Evolutionary conservation across 1,140 invertebrate species (phyloP), one percentile per base, ranked within the genome.

Genomic region (Delia radicum): DNA sequence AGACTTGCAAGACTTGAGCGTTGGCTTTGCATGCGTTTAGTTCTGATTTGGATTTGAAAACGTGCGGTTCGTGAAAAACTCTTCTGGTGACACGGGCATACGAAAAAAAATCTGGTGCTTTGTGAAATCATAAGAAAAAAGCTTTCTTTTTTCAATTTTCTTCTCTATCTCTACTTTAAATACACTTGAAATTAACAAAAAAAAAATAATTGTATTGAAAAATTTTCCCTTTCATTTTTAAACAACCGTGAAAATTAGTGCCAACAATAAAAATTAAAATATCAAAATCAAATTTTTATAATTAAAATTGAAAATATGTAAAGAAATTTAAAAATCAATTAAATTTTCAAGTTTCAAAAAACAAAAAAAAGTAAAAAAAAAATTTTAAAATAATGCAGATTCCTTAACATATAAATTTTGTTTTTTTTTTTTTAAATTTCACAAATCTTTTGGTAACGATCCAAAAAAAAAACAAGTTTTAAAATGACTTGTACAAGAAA

Each of bases 401-500:
- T 63, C 28, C 62, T 15, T n/a, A 48, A 48, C 13, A 48, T n/a
- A n/a, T 15, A 48, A 48, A 4, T 63, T 27, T 63, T 63, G 15
- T 74, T 29, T 31, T 55, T 28, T 28, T 65, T 55, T 55, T 21
- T 67, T 29, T 5, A 67, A 67, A 67, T 26, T 10, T 63, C 33
- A 48, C 15, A 48, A 48, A 18, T 48, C 33, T 29, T 31, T 67
- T 31, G 63, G n/a, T n/a, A 29, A 31, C n/a, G 13, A 15, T 15
- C n/a, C 18, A 55, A 18, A 55, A 18, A 55, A 55, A 26, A 48
- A 48, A 48, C 6, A 55, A 15, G 1, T 55, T 15, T n/a, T 27
- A 73, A 63, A 73, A 31, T 75, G 79, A 74, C 79, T 29, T 75
- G 65, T 3, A 78, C 76, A 29, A 79, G 71, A 74, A 63, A 55